These are phyloP conservation scores for Perccottus glenii DNA, from an alignment of 2,113 vertebrate genomes.

Conservation along the genomic window DNA sequence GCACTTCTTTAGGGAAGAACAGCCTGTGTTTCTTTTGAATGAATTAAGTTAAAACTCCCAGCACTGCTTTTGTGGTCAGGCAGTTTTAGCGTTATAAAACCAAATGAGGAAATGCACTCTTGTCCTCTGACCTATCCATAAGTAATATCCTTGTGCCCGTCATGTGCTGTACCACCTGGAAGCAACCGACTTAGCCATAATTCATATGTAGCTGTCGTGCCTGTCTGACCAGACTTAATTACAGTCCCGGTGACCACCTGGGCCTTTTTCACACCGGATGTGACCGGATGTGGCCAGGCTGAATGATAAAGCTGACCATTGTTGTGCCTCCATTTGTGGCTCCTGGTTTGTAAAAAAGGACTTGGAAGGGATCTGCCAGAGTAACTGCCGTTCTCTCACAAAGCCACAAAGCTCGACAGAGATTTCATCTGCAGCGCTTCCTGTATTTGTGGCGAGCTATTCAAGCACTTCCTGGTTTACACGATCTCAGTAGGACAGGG, in stretches of 20 bases:
- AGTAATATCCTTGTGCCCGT: conserved; percentile 3
- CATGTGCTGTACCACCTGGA: neutral
- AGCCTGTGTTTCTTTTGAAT: too few relatives aligned
- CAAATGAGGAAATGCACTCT: neutral
- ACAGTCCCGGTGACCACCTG: conserved; percentile 31
- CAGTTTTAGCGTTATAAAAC: neutral
- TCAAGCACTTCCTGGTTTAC: conserved; percentile 69
- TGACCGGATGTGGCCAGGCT: conserved; percentile 44
- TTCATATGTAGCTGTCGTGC: neutral
- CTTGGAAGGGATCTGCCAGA: conserved; percentile 21
- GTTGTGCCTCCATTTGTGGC: conserved; percentile 37
- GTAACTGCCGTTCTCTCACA: conserved; percentile 47
- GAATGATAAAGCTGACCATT: conserved; percentile 51
- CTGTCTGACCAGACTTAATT: conserved; percentile 19
- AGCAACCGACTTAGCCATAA: neutral
- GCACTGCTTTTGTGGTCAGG: neutral
- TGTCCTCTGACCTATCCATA: neutral
- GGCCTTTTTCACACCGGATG: conserved; percentile 26
- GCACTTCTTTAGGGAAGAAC: too few relatives aligned
- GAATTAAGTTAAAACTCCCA: neutral
- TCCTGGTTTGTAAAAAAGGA: conserved; percentile 30
- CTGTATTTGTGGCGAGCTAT: conserved; percentile 66
- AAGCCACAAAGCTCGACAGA: conserved; percentile 55
- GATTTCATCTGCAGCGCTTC: conserved; percentile 69
- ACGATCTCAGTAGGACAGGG: conserved; percentile 47